Percentiles rank a stretch among this genome's conserved stretches.
phyloP scores from a whole-genome alignment of 2,888 invertebrate species.

The Poecilobothrus nobilitatus region DNA sequence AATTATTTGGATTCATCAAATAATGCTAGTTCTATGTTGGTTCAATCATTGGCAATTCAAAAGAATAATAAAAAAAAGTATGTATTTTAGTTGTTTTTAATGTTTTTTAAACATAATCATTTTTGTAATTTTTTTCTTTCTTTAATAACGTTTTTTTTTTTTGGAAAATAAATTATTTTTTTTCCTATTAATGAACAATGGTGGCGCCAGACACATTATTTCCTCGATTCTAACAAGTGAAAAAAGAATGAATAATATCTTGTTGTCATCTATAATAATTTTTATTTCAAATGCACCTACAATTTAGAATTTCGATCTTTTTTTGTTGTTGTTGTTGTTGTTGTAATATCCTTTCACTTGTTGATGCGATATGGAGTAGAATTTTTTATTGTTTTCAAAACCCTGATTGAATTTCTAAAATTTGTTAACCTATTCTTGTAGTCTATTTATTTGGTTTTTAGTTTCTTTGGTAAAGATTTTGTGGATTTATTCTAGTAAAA shows the following conservation, averaged over 20 bases:
- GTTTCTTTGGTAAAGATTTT: background rate
- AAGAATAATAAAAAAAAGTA: background rate
- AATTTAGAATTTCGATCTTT: no score
- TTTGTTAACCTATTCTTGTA: background rate
- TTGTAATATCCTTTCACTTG: background rate
- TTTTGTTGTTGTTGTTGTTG: background rate
- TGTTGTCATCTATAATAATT: no score
- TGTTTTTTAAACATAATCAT: background rate
- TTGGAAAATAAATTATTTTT: background rate
- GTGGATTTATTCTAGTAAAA: background rate
- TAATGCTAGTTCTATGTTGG: background rate
- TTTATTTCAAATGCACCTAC: no score
- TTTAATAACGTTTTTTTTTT: background rate
- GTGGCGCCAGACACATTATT: constrained; percentile 5
- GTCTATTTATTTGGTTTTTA: background rate
- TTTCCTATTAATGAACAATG: background rate
- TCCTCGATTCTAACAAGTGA: background rate
- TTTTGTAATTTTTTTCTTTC: background rate
- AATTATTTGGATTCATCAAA: background rate
- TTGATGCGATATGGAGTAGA: background rate
- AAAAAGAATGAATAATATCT: no score
- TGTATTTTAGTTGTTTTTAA: background rate
- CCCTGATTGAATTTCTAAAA: background rate
- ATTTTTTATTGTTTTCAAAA: background rate
- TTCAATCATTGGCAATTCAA: background rate